Conservation (phyloP, 1,140 invertebrate genomes). For the Wasmannia auropunctata region DNA sequence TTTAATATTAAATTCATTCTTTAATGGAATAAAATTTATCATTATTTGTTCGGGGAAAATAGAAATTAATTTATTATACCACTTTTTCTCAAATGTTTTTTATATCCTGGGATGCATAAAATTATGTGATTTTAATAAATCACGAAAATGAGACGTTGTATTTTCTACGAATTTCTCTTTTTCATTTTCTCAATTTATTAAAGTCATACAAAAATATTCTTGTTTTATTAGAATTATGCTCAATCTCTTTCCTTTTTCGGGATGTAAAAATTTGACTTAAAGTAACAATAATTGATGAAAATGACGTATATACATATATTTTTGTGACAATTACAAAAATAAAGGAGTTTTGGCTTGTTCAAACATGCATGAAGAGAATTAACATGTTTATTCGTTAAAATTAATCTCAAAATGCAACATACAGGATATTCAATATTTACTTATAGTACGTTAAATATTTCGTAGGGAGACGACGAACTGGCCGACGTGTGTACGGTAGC, state of each 20-base stretch:
- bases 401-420: not conserved
- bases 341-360: not conserved
- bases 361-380: not conserved
- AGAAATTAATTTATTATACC: not conserved
- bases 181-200: not conserved
- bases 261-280: not conserved
- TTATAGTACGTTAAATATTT: not conserved
- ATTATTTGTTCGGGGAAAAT: not conserved
- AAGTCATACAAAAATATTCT: not conserved
- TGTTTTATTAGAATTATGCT: not conserved
- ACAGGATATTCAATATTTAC: conserved; percentile 6
- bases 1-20: not conserved
- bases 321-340: not conserved
- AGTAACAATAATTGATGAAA: not conserved
- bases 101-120: not conserved
- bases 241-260: not conserved
- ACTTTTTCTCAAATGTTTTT: not conserved
- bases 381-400: not conserved
- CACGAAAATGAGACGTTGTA: not conserved
- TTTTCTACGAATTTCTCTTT: not conserved
- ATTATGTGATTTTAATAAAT: not conserved
- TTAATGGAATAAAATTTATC: not conserved
- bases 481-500: not conserved
- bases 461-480: not conserved
- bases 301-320: not conserved